Evolutionary conservation across 2,113 vertebrate genomes (phyloP).

Genomic region (Pseudonaja textilis): DNA sequence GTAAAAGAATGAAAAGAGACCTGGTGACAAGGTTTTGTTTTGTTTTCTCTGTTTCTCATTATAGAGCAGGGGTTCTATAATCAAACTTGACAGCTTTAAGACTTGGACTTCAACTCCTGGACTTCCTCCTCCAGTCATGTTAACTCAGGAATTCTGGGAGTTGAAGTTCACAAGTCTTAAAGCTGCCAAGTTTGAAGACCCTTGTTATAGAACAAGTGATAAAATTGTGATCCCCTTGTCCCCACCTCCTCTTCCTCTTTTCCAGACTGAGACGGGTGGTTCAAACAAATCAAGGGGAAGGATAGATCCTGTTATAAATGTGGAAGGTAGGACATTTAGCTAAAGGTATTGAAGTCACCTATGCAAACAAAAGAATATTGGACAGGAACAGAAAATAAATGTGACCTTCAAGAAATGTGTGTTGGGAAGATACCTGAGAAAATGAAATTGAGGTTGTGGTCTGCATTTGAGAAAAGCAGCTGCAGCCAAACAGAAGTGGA

Average conservation of each 20-base stretch:
- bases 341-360: background rate
- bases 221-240: background rate
- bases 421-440: background rate
- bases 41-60: background rate
- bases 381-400: background rate
- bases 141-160: no score
- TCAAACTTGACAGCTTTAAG: no score
- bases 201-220: background rate
- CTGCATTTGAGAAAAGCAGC: background rate
- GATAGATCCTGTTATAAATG: background rate
- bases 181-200: no score
- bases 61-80: background rate
- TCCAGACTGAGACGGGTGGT: background rate
- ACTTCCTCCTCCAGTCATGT: no score
- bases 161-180: no score
- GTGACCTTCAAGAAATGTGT: background rate
- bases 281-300: background rate
- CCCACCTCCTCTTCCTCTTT: background rate
- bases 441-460: background rate
- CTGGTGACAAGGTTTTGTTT: background rate
- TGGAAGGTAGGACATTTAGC: background rate
- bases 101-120: no score
- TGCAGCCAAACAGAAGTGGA: background rate
- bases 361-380: background rate
- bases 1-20: background rate